Evolutionary conservation across 2,888 invertebrate species (phyloP).

Genomic region (Cephus nigrinus): DNA sequence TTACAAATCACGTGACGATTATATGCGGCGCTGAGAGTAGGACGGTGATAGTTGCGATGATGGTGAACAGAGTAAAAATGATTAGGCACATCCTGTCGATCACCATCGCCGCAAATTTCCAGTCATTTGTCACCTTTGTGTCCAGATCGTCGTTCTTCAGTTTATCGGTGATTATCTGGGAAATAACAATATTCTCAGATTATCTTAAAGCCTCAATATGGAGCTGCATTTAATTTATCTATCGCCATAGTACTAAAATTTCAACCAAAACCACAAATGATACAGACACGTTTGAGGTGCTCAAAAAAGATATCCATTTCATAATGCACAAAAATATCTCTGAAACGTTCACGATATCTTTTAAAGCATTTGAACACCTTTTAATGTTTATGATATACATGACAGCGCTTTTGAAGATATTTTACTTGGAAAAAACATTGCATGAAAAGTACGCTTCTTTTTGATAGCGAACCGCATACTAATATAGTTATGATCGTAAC

Average conservation of each 20-base stretch:
- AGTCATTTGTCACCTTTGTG: constrained; percentile 95
- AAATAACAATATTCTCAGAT: not conserved
- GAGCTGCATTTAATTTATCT: not conserved
- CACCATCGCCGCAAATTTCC: constrained; percentile 99
- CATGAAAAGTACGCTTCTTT: no score
- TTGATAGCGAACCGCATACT: no score
- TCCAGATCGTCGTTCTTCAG: constrained; percentile 95
- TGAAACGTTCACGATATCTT: no score
- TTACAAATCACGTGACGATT: constrained; percentile 80
- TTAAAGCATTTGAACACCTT: no score
- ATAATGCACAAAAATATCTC: no score
- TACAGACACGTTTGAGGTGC: no score
- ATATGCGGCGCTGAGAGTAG: constrained; percentile 96
- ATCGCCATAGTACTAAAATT: not conserved
- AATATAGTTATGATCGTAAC: no score
- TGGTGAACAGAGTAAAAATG: constrained; percentile 98
- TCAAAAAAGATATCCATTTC: no score
- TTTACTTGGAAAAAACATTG: no score
- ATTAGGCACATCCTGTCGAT: constrained; percentile 99
- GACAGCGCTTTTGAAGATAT: no score
- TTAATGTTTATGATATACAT: no score
- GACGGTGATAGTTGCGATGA: constrained; percentile 96
- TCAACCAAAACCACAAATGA: not conserved
- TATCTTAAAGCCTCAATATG: not conserved
- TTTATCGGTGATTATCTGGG: constrained; percentile 76